phyloP scores from a whole-genome alignment of 2,113 vertebrate genomes.

The Eudyptes chrysolophus region DNA sequence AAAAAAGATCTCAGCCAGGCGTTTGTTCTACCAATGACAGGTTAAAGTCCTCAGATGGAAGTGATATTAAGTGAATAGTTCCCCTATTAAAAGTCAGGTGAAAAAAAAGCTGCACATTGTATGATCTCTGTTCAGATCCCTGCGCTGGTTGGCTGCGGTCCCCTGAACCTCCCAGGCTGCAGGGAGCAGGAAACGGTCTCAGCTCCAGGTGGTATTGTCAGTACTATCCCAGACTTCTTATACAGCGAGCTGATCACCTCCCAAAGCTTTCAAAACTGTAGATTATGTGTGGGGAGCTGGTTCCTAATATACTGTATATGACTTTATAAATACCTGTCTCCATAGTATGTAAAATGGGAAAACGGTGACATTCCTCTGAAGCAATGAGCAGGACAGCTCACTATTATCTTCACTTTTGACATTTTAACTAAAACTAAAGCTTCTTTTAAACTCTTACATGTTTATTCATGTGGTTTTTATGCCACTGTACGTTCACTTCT shows the following conservation, averaged over 20 bases:
- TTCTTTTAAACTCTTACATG: background rate
- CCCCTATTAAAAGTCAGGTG: background rate
- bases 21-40: background rate
- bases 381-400: background rate
- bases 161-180: background rate
- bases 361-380: background rate
- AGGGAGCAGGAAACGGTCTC: background rate
- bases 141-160: background rate
- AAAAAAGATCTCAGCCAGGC: background rate
- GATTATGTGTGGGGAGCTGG: background rate
- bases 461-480: background rate
- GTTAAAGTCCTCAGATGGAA: background rate
- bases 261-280: background rate
- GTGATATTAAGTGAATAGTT: background rate
- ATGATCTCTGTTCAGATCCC: background rate
- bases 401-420: background rate
- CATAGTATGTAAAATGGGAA: background rate
- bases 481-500: background rate
- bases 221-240: background rate
- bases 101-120: background rate
- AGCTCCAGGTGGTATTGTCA: background rate
- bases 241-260: rapidly evolving
- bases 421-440: background rate
- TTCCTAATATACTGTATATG: background rate
- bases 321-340: background rate